phyloP scores from a whole-genome alignment of 2,888 invertebrate species.

The Caenorhabditis virilis region DNA sequence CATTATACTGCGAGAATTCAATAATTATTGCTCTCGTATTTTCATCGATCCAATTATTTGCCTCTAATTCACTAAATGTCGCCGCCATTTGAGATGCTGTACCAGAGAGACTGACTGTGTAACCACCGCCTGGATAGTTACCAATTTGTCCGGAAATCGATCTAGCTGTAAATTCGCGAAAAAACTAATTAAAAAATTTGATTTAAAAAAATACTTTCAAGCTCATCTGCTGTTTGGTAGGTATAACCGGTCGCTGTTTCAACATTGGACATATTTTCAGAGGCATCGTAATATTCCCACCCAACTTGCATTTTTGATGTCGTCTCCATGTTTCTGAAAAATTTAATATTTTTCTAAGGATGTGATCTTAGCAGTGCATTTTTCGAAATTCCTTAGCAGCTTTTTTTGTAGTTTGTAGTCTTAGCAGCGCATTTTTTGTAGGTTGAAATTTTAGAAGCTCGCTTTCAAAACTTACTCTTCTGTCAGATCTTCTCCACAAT shows the following conservation, averaged over 20 bases:
- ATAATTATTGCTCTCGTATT: slow-evolving; percentile 72
- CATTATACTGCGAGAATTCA: slow-evolving; percentile 73
- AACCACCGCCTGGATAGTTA: slow-evolving; percentile 50
- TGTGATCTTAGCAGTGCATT: not conserved
- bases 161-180: slow-evolving; percentile 8
- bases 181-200: not conserved
- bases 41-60: slow-evolving; percentile 56
- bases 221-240: slow-evolving; percentile 31
- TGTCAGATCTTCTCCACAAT: slow-evolving; percentile 33
- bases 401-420: not conserved
- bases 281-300: slow-evolving; percentile 13
- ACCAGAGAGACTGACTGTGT: slow-evolving; percentile 45
- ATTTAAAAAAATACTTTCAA: slow-evolving; percentile 10
- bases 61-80: slow-evolving; percentile 68
- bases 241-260: slow-evolving; percentile 32
- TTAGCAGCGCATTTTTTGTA: not conserved
- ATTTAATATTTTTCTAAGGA: not conserved
- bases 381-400: no score
- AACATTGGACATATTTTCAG: slow-evolving; percentile 10
- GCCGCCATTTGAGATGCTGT: slow-evolving; percentile 30
- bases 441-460: no score
- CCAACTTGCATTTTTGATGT: slow-evolving; percentile 26
- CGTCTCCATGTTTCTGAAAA: slow-evolving; percentile 27
- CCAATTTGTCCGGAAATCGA: slow-evolving; percentile 30
- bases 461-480: slow-evolving; percentile 7